Evolutionary conservation across 2,888 invertebrate species (phyloP), one percentile per base, ranked within the genome.

Genomic region (Steromphala cineraria): DNA sequence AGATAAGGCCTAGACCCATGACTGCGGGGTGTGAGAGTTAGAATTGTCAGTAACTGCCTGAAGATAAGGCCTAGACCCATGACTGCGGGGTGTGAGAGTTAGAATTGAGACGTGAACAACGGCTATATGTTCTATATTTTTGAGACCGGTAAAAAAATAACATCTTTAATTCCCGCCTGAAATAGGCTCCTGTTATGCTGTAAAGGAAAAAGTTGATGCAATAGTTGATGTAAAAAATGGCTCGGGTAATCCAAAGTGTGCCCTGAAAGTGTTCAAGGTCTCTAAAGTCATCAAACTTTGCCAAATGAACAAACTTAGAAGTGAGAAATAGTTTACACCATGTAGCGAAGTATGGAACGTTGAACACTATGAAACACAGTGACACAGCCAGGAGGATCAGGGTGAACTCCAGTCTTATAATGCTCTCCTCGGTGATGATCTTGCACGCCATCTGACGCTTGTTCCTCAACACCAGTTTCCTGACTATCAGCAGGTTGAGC

Each of bases 181-280:
- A 92, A 75, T 90, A 91, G 1, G 91, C 90, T 0, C 92, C 92
- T 0, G 91, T 91, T 13, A 91, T 84, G 82, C 89, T 89, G 83
- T 92, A 91, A 56, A 92, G 86, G 81, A 92, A 91, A 78, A 92
- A 92, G 81, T 92, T 91, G 52, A 91, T 87, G 71, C 90, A 90
- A 77, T 91, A 92, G 81, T 91, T 92, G n/a, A 90, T 83, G 82
- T 90, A 91, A 80, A 91, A 91, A 24, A 91, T 88, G 2, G 89
- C 89, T 21, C 90, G 75, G 0, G 90, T 89, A n/a, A 91, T 85
- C 71, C 83, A 82, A 2, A 90, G 82, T 28, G 85, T 76, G 24
- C 87, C 87, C 46, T 87, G 85, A 40, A 87, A 80, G 17, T 83
- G 77, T 2, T 80, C 76, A 53, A 85, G 74, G 31, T 87, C 85